Conservation (phyloP, 2,113 vertebrate species). For the Myrmophylax atrothorax region DNA sequence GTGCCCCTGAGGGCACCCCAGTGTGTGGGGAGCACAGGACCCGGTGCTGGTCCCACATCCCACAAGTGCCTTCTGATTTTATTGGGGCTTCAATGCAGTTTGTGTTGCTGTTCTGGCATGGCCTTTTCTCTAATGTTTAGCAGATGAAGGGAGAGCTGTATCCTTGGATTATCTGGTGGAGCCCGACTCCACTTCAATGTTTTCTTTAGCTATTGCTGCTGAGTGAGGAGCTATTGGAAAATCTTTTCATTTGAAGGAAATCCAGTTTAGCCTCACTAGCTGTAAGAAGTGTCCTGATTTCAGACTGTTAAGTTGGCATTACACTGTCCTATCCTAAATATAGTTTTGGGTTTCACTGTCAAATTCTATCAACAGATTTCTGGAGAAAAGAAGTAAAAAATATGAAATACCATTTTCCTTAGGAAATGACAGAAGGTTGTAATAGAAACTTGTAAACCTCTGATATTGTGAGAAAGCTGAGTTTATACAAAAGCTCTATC, state of each 20-base stretch:
- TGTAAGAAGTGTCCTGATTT: background rate
- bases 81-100: background rate
- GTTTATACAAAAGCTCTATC: background rate
- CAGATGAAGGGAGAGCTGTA: background rate
- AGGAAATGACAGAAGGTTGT: background rate
- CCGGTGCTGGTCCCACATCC: background rate
- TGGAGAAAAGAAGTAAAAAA: background rate
- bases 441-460: background rate
- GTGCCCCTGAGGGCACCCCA: too few relatives aligned
- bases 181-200: background rate
- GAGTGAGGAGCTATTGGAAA: background rate
- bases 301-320: background rate
- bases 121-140: background rate
- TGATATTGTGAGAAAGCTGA: background rate
- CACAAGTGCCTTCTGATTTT: background rate
- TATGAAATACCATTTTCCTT: background rate
- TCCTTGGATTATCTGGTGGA: background rate
- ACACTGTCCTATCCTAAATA: background rate
- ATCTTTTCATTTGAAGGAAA: background rate
- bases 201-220: background rate
- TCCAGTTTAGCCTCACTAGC: background rate
- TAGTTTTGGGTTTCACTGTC: background rate
- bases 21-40: too few relatives aligned
- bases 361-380: background rate
- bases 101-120: background rate